Evolutionary conservation across 2,113 vertebrate species (phyloP).

Genomic region (Cyanoderma ruficeps): DNA sequence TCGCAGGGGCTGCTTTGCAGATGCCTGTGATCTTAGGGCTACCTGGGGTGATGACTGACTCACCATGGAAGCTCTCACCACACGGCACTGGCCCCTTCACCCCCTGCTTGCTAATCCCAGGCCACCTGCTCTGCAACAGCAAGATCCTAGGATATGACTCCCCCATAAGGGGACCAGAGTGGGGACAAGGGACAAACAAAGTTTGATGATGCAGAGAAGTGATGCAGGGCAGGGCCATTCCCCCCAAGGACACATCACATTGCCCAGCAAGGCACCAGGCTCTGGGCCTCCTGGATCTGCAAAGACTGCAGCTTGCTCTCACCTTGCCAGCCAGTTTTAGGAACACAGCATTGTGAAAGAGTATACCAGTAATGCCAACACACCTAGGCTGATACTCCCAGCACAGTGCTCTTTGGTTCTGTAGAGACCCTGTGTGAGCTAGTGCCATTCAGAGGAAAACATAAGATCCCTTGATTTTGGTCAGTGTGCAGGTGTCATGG

Average conservation of each 20-base stretch:
- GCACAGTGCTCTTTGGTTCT: neutral
- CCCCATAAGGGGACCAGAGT: neutral
- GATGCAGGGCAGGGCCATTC: neutral
- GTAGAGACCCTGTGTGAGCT: neutral
- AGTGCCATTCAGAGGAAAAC: neutral
- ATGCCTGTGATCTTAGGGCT: neutral
- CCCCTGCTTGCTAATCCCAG: neutral
- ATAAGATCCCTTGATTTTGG: neutral
- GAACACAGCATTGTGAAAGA: neutral
- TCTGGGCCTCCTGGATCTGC: neutral
- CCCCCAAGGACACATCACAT: neutral
- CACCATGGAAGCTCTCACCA: fast-evolving
- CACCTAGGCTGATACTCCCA: neutral
- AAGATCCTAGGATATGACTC: neutral
- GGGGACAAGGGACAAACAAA: neutral
- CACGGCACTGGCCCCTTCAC: fast-evolving
- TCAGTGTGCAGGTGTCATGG: neutral
- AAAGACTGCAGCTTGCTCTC: neutral
- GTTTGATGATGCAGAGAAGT: neutral
- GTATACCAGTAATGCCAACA: neutral
- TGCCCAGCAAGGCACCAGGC: fast-evolving
- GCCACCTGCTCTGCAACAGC: neutral
- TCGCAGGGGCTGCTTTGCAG: neutral
- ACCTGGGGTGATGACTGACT: neutral
- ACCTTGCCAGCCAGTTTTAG: fast-evolving